These are phyloP conservation scores for Marronus borbonicus DNA, from an alignment of 2,888 invertebrate species.

Conservation along the genomic window DNA sequence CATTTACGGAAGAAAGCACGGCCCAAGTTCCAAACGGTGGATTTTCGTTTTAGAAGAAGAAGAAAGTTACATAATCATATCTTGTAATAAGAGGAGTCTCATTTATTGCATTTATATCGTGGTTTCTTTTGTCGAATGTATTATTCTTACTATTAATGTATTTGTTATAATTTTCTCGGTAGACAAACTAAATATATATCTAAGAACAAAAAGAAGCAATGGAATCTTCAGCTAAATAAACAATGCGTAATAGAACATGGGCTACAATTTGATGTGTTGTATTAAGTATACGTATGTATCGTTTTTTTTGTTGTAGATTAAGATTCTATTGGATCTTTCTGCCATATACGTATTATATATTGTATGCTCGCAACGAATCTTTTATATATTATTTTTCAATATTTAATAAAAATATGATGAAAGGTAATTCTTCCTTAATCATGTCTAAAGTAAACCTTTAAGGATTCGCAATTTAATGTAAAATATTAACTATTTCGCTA, in stretches of 20 bases:
- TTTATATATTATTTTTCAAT: constrained; percentile 16
- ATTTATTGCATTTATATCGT: constrained; percentile 4
- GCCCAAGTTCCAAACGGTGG: constrained; percentile 64
- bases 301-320: neutral
- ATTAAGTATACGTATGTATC: neutral
- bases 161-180: neutral
- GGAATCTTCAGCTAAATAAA: too few species aligned
- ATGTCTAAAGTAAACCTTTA: too few species aligned
- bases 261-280: neutral
- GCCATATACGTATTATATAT: constrained; percentile 1
- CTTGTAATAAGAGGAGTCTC: neutral
- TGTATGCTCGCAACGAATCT: neutral
- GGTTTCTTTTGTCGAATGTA: constrained; percentile 12
- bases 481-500: neutral
- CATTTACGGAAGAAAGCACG: constrained; percentile 60
- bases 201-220: too few species aligned
- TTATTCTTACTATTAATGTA: neutral
- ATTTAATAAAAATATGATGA: constrained; percentile 25
- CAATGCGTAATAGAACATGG: neutral
- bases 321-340: neutral
- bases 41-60: constrained; percentile 61
- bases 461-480: neutral
- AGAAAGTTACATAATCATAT: neutral
- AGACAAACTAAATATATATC: too few species aligned
- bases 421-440: neutral